These are phyloP conservation scores for Hydrocynus forskahlii DNA, from an alignment of 2,797 vertebrate genomes.

Conservation along the genomic window DNA sequence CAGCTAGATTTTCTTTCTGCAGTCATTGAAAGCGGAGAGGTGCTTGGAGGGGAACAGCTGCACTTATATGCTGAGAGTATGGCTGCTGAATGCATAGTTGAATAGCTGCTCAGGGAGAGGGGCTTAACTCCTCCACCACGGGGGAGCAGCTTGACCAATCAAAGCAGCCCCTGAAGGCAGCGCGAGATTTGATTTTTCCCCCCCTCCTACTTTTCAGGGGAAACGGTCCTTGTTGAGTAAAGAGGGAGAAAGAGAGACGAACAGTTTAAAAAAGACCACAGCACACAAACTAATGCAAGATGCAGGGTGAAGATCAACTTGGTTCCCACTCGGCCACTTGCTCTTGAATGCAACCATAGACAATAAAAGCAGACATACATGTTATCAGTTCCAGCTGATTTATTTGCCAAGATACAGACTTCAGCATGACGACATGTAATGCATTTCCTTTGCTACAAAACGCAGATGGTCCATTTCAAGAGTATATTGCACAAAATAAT, in stretches of 20 bases:
- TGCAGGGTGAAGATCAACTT: background rate
- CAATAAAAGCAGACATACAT: constrained; percentile 55
- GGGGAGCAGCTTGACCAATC: constrained; percentile 52
- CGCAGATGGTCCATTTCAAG: constrained; percentile 85
- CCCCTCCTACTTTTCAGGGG: constrained; percentile 26
- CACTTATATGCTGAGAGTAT: constrained; percentile 18
- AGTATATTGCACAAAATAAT: constrained; percentile 94
- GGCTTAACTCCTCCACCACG: background rate
- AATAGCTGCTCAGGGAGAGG: constrained; percentile 26
- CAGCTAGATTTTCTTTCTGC: constrained; percentile 15
- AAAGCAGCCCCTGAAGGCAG: constrained; percentile 35
- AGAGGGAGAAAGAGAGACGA: background rate
- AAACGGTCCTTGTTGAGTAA: constrained; percentile 14
- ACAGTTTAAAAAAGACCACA: background rate
- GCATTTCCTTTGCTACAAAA: constrained; percentile 89
- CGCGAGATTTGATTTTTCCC: constrained; percentile 54
- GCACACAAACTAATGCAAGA: background rate
- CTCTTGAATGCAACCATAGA: background rate
- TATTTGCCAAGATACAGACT: constrained; percentile 92
- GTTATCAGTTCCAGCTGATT: constrained; percentile 95
- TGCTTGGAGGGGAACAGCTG: constrained; percentile 23
- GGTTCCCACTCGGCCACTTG: background rate
- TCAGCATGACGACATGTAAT: constrained; percentile 84
- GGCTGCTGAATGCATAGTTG: constrained; percentile 2
- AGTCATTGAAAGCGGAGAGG: constrained; percentile 14